phyloP scores from a whole-genome alignment of 2,888 invertebrate species.

The Diplolepis rosae region DNA sequence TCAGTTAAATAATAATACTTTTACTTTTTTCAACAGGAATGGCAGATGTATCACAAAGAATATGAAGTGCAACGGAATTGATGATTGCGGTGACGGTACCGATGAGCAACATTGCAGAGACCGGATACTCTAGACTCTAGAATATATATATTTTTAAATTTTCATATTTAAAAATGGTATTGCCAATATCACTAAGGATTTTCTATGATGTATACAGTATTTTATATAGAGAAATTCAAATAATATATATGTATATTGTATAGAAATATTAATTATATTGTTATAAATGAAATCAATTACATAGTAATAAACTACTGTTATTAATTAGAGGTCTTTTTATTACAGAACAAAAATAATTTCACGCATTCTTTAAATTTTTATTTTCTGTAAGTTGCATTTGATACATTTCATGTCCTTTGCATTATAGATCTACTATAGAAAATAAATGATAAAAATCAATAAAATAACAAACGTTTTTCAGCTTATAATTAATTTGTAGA shows the following conservation, averaged over 20 bases:
- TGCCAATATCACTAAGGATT: constrained; percentile 24
- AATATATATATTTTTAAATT: too few relatives aligned
- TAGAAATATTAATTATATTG: constrained; percentile 40
- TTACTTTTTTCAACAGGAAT: constrained; percentile 74
- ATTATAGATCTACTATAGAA: neutral
- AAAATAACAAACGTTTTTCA: too few relatives aligned
- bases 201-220: constrained; percentile 51
- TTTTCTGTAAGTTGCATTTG: neutral
- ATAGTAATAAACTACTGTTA: constrained; percentile 24
- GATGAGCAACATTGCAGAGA: constrained; percentile 78
- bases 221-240: constrained; percentile 43
- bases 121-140: constrained; percentile 53
- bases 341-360: neutral
- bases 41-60: constrained; percentile 78
- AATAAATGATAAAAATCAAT: neutral
- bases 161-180: constrained; percentile 31
- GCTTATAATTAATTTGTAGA: too few relatives aligned
- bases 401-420: neutral
- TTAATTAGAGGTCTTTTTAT: neutral
- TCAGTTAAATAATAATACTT: constrained; percentile 18
- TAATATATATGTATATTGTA: constrained; percentile 52
- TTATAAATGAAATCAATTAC: constrained; percentile 40
- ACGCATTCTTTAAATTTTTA: neutral
- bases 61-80: constrained; percentile 79
- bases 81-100: constrained; percentile 81